These are phyloP conservation scores for Pseudobourletiella spinata DNA, from an alignment of 1,140 invertebrate genomes.

Conservation along the genomic window DNA sequence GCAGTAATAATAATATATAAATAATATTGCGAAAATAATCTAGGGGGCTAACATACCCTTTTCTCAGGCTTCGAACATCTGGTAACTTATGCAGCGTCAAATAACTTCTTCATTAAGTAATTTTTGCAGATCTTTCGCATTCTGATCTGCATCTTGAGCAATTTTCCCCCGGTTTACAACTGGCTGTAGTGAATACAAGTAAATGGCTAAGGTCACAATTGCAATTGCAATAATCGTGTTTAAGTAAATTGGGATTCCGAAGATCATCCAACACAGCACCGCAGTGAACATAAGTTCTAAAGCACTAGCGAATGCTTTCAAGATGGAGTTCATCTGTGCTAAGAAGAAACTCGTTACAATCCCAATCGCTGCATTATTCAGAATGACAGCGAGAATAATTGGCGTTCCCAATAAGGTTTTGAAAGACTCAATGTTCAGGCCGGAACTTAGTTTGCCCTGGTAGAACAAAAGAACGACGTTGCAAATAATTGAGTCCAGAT, in stretches of 20 bases:
- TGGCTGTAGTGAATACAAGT: slow-evolving; percentile 83
- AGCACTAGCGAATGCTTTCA: slow-evolving; percentile 93
- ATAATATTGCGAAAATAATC: no score
- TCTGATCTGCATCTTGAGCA: background rate
- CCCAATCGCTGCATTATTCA: slow-evolving; percentile 61
- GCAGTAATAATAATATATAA: no score
- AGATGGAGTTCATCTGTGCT: slow-evolving; percentile 85
- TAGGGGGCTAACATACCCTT: no score
- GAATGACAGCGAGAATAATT: slow-evolving; percentile 56
- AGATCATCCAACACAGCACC: slow-evolving; percentile 77
- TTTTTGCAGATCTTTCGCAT: background rate
- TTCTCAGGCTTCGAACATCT: no score
- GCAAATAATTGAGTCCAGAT: slow-evolving; percentile 85
- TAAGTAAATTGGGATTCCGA: slow-evolving; percentile 72
- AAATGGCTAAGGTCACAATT: slow-evolving; percentile 72
- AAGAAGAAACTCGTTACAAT: slow-evolving; percentile 91
- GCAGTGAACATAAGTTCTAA: slow-evolving; percentile 87
- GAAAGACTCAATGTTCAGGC: slow-evolving; percentile 52
- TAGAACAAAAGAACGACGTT: slow-evolving; percentile 61
- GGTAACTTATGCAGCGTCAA: no score
- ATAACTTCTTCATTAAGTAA: background rate
- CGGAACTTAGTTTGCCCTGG: slow-evolving; percentile 52
- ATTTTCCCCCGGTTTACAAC: slow-evolving; percentile 46
- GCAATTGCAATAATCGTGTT: slow-evolving; percentile 73
- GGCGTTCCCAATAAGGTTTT: slow-evolving; percentile 48